Evolutionary conservation across 2,888 invertebrate species (phyloP).

Genomic region (Dromius quadrimaculatus): DNA sequence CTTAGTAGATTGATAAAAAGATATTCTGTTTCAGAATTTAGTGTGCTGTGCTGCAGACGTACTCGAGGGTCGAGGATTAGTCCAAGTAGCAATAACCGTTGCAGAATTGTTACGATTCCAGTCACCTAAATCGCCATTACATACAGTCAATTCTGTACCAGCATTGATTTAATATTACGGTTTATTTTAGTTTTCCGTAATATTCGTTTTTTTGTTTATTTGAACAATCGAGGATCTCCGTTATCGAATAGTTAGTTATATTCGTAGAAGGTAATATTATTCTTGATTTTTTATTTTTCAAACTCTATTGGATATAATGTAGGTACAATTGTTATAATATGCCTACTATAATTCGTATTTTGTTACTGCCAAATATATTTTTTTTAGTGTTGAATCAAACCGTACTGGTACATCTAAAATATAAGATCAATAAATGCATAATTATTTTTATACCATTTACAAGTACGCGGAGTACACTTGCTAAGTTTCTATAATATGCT

Average conservation of each 20-base stretch:
- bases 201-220: slow-evolving; percentile 8
- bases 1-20: neutral
- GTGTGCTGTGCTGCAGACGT: slow-evolving; percentile 93
- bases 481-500: slow-evolving; percentile 29
- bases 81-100: slow-evolving; percentile 90
- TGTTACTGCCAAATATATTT: slow-evolving; percentile 14
- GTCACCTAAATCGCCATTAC: slow-evolving; percentile 65
- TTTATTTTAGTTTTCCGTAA: neutral
- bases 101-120: slow-evolving; percentile 83
- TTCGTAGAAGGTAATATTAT: neutral
- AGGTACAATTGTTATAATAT: too few species aligned
- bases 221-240: slow-evolving; percentile 1
- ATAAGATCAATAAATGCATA: slow-evolving; percentile 14
- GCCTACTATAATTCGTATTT: neutral
- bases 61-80: slow-evolving; percentile 89
- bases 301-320: neutral
- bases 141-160: slow-evolving; percentile 54
- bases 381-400: neutral
- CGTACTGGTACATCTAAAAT: slow-evolving; percentile 14
- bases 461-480: slow-evolving; percentile 45
- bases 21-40: slow-evolving; percentile 77
- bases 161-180: slow-evolving; percentile 36
- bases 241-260: slow-evolving; percentile 2
- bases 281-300: slow-evolving; percentile 1
- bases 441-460: slow-evolving; percentile 50